Evolutionary conservation across 2,888 invertebrate species (phyloP).

Genomic region (Coremacera marginata): DNA sequence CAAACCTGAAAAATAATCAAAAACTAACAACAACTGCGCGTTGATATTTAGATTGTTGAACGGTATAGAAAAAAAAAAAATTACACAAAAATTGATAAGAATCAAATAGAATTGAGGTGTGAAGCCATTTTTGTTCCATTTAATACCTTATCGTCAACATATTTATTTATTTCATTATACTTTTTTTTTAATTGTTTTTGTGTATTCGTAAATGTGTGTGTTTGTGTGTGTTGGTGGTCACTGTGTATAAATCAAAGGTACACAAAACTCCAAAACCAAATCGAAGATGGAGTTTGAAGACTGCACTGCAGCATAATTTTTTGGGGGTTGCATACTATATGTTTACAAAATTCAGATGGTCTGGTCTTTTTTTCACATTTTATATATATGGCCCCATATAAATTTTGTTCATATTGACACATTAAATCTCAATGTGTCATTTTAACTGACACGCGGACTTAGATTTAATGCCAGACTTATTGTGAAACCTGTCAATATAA

Average conservation of each 20-base stretch:
- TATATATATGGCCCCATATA: conserved; percentile 52
- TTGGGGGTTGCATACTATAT: conserved; percentile 49
- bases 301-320: neutral
- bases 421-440: conserved; percentile 66
- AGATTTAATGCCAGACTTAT: conserved; percentile 52
- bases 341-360: conserved; percentile 30
- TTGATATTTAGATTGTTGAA: conserved; percentile 37
- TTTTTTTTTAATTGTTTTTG: neutral
- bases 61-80: conserved; percentile 20
- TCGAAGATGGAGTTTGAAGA: conserved; percentile 23
- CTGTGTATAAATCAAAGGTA: neutral
- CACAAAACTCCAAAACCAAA: conserved; percentile 6
- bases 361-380: conserved; percentile 9
- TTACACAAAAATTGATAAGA: conserved; percentile 34
- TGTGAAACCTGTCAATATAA: conserved; percentile 49
- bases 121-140: conserved; percentile 51
- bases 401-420: conserved; percentile 65
- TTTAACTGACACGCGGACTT: conserved; percentile 59
- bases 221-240: conserved; percentile 6
- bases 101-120: conserved; percentile 42
- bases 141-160: conserved; percentile 33
- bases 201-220: neutral
- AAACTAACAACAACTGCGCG: conserved; percentile 3
- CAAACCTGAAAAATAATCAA: neutral
- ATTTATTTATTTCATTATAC: neutral